Conservation (phyloP, 1,140 invertebrate genomes). For the Leptestheria dahalacensis region DNA sequence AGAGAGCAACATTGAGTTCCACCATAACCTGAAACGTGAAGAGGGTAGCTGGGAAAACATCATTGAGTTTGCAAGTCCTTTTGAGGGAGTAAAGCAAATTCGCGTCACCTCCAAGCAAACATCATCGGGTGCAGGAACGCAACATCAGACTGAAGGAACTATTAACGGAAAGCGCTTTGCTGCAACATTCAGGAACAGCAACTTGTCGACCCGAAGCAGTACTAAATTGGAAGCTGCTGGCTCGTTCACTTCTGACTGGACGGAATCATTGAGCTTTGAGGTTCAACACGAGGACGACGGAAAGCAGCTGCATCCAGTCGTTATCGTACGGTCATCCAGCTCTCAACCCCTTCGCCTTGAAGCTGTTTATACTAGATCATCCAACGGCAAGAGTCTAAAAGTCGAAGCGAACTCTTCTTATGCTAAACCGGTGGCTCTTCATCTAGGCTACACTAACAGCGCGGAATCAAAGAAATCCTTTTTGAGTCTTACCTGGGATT, state of each 20-base stretch:
- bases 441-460: neutral
- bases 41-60: conserved; percentile 11
- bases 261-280: conserved; percentile 7
- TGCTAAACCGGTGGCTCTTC: neutral
- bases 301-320: conserved; percentile 4
- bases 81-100: neutral
- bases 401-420: neutral
- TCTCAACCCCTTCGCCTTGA: neutral
- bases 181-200: neutral
- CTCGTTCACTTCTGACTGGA: conserved; percentile 1
- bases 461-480: neutral
- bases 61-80: neutral
- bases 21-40: conserved; percentile 2
- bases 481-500: conserved; percentile 1
- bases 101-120: neutral
- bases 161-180: conserved; percentile 1
- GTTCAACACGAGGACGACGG: conserved; percentile 10
- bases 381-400: neutral
- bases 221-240: neutral
- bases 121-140: neutral
- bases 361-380: neutral
- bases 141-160: neutral
- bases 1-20: neutral
- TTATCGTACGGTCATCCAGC: conserved; percentile 1
- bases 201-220: neutral